phyloP scores from a whole-genome alignment of 2,113 vertebrate species.

The Scomber scombrus region DNA sequence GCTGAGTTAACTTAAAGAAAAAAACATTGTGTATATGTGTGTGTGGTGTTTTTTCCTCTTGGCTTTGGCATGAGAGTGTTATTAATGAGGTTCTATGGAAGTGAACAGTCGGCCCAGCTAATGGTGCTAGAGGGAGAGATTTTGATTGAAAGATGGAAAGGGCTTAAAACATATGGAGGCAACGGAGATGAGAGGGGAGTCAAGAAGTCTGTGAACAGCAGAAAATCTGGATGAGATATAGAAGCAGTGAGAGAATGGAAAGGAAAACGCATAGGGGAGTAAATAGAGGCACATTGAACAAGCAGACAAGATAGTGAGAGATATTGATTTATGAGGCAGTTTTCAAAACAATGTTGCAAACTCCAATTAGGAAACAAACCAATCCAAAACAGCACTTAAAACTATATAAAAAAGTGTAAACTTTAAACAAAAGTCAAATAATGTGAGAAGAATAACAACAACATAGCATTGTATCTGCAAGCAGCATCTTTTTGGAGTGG shows the following conservation, averaged over 20 bases:
- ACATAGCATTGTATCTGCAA: not conserved
- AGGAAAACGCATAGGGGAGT: not conserved
- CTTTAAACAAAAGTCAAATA: conserved; percentile 19
- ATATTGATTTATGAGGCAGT: conserved; percentile 58
- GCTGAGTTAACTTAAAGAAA: not conserved
- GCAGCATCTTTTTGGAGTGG: not conserved
- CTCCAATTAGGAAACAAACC: conserved; percentile 49
- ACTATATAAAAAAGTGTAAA: conserved; percentile 5
- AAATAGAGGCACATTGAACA: conserved; percentile 18
- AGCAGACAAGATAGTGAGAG: conserved; percentile 23
- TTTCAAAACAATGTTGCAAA: conserved; percentile 53
- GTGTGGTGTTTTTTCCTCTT: conserved; percentile 22
- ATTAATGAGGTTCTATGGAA: conserved; percentile 68
- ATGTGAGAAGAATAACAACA: not conserved
- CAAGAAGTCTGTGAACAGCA: conserved; percentile 14
- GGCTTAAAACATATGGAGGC: conserved; percentile 59
- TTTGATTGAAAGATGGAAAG: conserved; percentile 63
- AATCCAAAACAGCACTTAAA: conserved; percentile 38
- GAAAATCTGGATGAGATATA: conserved; percentile 38
- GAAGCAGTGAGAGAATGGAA: conserved; percentile 4
- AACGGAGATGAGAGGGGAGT: conserved; percentile 42
- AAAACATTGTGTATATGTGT: not conserved
- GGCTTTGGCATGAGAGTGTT: conserved; percentile 60
- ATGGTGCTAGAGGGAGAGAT: conserved; percentile 58
- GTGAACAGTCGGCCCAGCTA: conserved; percentile 58